Evolutionary conservation across 2,113 vertebrate species (phyloP), one percentile per base, ranked within the genome.

Genomic region (Malurus melanocephalus): DNA sequence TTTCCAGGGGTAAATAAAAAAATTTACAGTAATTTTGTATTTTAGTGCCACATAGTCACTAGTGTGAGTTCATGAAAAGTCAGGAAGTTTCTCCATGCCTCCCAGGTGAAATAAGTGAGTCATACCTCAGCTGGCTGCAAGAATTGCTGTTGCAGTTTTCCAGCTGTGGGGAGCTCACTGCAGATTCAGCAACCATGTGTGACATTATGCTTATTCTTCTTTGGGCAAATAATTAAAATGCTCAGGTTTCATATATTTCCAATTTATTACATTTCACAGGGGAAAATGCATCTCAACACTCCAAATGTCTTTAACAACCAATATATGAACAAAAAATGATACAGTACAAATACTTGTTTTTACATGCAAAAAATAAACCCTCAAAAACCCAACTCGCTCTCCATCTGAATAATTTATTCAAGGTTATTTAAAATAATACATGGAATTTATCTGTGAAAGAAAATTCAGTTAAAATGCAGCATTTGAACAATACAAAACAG

Each of bases 121-220:
- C 30, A 61, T 89, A 59, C 26, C 51, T 89, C 90, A 81, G 16
- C 51, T 80, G 80, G 32, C 49, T 88, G 85, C 53, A 84, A 93
- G 92, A 81, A 81, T 20, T 69, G 53, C 59, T 72, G 55, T 38
- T 84, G 62, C 48, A 81, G 5, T 88, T 84, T 72, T 90, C 66
- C 80, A 90, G 80, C 66, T 87, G 69, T 78, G 69, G 51, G 46
- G 30, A 93, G 51, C 59, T 93, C 66, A 45, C 45, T 91, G 93
- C 88, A 76, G 74, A 91, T 90, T 91, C 92, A 94, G 90, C 88
- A 92, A 38, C 26, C 27, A 24, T 0, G 0, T 76, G 33, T 81
- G 88, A 73, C 88, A 93, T 67, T 80, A 57, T 88, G 69, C 80
- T 93, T 92, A 88, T 72, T 92, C 69, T 92, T 94, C 74, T 88